Base-by-base conservation (phyloP, 2,888 invertebrate species). In the Oeneis ivallda region DNA sequence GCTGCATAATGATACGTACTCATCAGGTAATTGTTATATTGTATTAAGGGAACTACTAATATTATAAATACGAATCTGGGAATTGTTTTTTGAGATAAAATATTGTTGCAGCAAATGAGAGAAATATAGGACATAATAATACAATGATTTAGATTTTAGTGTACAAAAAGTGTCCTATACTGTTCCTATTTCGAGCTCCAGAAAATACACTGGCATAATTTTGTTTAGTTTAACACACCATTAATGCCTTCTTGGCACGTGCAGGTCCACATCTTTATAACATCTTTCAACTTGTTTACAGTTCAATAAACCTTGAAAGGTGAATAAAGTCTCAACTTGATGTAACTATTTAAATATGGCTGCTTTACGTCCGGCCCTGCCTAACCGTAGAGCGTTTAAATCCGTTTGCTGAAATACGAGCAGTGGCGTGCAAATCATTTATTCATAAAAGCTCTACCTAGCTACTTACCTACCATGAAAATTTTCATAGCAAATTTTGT, bases 251-350 rank as follows among this genome's bases (percentile, higher is more conserved):
- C 45, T n/a, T 75, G 73, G 72, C 73, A 74, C 73, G 77, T 71
- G 75, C 73, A 75, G 69, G 73, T 76, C 75, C 69, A 80, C 85
- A 82, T 87, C 87, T 90, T 88, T 84, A 81, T 79, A 80, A 80
- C 79, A 84, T 89, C 89, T 87, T 86, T 89, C 89, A 86, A 78
- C 76, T 71, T 83, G 84, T 85, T 84, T 82, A 85, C 79, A 76
- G 87, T 87, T 88, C 86, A 89, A 86, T 74, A 87, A 81, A 87
- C 85, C 83, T 80, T 68, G 68, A 69, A 71, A 72, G 67, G 68
- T 69, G 69, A 67, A 67, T 71, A 66, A n/a, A 65, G 57, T 53
- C 61, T 69, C 70, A 37, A 70, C 67, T 69, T 68, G 61, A 50
- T 59, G 65, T 68, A 64, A 71, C 65, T 69, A 70, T 71, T 74